phyloP scores from a whole-genome alignment of 2,888 invertebrate species.

The Plagiodera versicolora region DNA sequence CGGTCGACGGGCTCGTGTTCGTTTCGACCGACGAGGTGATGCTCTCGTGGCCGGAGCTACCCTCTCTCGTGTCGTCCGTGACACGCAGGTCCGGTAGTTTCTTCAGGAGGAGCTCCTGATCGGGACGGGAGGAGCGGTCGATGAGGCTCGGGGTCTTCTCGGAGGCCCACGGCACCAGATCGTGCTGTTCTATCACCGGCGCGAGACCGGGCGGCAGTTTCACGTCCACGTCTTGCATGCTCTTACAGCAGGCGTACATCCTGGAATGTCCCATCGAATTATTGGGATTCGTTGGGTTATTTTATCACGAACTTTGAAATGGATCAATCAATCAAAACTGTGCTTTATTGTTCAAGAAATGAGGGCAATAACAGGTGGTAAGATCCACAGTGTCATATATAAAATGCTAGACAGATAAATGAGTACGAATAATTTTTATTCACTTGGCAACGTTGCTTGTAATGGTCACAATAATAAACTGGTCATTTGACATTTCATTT shows the following conservation, averaged over 20 bases:
- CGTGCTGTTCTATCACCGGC: slow-evolving; percentile 34
- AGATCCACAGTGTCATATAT: too few species aligned
- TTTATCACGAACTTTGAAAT: too few species aligned
- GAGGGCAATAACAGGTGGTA: too few species aligned
- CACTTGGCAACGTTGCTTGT: too few species aligned
- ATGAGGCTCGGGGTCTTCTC: slow-evolving; percentile 42
- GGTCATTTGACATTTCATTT: too few species aligned
- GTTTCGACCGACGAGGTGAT: slow-evolving; percentile 60
- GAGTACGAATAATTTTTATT: too few species aligned
- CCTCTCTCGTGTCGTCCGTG: slow-evolving; percentile 60
- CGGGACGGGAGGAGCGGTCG: slow-evolving; percentile 41
- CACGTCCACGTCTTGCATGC: slow-evolving; percentile 68
- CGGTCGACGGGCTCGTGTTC: slow-evolving; percentile 57
- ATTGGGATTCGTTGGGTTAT: too few species aligned
- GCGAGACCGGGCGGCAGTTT: slow-evolving; percentile 68
- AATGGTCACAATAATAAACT: too few species aligned
- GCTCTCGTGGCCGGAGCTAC: slow-evolving; percentile 61
- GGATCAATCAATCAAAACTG: too few species aligned
- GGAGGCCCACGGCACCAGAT: slow-evolving; percentile 39
- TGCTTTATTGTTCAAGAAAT: too few species aligned
- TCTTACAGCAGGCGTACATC: slow-evolving; percentile 62
- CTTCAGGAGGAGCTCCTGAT: slow-evolving; percentile 46
- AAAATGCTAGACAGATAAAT: too few species aligned
- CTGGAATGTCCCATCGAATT: too few species aligned
- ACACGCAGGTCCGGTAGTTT: slow-evolving; percentile 32